Evolutionary conservation across 64 coral and sea anemone genomes (phyloP).

Genomic region (Montipora sp.): DNA sequence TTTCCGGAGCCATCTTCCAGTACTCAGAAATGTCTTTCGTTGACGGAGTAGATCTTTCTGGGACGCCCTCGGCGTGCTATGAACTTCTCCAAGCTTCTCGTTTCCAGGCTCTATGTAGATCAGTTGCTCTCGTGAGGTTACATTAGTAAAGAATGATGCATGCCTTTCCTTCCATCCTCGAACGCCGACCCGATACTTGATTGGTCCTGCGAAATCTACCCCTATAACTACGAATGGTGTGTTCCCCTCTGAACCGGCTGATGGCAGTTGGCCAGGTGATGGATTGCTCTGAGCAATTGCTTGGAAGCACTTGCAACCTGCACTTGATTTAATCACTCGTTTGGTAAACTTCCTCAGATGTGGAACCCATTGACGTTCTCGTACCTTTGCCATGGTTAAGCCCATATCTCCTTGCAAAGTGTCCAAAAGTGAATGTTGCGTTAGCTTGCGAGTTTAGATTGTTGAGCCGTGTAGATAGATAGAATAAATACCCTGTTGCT

Average conservation of each 20-base stretch:
- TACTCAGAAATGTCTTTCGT: slow-evolving; percentile 39
- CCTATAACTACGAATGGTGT: slow-evolving; percentile 49
- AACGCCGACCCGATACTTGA: background rate
- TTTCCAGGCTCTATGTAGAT: background rate
- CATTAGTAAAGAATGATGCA: background rate
- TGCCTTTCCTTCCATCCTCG: background rate
- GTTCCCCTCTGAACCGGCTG: slow-evolving; percentile 8
- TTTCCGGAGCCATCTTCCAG: background rate
- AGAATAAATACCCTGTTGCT: slow-evolving; percentile 2
- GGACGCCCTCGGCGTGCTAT: slow-evolving; percentile 63
- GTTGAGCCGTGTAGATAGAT: background rate
- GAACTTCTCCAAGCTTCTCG: slow-evolving; percentile 37
- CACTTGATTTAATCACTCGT: slow-evolving; percentile 27
- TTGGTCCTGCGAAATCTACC: slow-evolving; percentile 71
- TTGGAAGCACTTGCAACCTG: slow-evolving; percentile 26
- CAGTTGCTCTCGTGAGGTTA: background rate
- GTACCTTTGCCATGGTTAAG: background rate
- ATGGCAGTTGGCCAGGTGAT: background rate
- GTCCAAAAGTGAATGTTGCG: background rate
- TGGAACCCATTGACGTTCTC: slow-evolving; percentile 41
- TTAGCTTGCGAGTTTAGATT: slow-evolving; percentile 17
- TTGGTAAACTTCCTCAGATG: slow-evolving; percentile 37
- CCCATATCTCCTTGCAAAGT: slow-evolving; percentile 42
- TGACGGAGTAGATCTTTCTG: background rate
- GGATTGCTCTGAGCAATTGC: background rate